Base-by-base conservation (phyloP, 1,140 invertebrate species). In the Vanessa tameamea region DNA sequence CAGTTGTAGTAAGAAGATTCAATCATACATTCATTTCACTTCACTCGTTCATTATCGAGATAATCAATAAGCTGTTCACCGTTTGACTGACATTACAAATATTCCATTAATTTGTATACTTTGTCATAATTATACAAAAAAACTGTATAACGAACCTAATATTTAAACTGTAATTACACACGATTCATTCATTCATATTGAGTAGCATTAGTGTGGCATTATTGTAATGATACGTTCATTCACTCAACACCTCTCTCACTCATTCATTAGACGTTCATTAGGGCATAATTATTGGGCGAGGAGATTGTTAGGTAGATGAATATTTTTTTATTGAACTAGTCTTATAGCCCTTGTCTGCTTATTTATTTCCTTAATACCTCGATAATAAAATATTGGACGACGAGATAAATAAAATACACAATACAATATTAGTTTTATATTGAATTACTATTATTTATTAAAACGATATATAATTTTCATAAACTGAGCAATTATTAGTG, bases 231-330 rank as follows among this genome's bases (percentile, higher is more conserved):
- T 23, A 9, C 16, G 15, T 69, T 31, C 61, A 71, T 64, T 53
- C 69, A 71, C 48, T 71, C 69, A 71, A 64, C 68, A 70, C 68
- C 48, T 71, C 66, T 15, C 14, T 59, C 16, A 55, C 23, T 71
- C 66, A n/a, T n/a, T 59, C n/a, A 51, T 68, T 43, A 59, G 57
- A 13, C 66, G 15, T n/a, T 59, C n/a, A 51, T 68, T 43, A 59
- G 57, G 26, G 16, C 4, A 47, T 69, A 26, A 61, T 61, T 59
- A 68, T 47, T 47, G 66, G 37, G 20, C 43, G 37, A 57, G 57
- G 57, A 7, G 31, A 48, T 55, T 14, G 15, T 61, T 9, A 31
- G 9, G 13, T n/a, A 61, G 55, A 59, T 59, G 26, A 59, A 59
- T 51, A 2, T n/a, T 51, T 51, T 15, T 51, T 51, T 51, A 51